Conservation (phyloP, 2,113 vertebrate genomes). For the Leptobrachium ailaonicum region DNA sequence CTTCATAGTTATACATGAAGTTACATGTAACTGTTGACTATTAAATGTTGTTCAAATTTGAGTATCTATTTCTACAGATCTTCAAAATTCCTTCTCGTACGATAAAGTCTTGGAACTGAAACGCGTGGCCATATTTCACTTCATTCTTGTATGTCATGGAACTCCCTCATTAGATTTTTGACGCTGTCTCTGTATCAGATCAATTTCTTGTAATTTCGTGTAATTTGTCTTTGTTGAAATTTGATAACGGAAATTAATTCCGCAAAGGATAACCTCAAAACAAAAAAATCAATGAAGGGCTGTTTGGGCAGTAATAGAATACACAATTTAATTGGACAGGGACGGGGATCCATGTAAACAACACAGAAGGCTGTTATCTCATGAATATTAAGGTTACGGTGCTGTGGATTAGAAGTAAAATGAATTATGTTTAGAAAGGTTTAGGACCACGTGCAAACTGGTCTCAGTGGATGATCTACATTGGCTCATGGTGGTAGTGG, state of each 20-base stretch:
- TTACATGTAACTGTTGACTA: too few species aligned
- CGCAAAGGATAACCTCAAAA: too few species aligned
- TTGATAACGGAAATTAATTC: neutral
- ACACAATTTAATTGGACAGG: neutral
- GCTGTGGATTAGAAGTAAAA: neutral
- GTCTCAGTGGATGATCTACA: too few species aligned
- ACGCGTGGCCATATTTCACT: neutral
- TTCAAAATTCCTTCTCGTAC: too few species aligned
- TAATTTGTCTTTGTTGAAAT: neutral
- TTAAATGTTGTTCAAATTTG: too few species aligned
- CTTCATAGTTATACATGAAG: too few species aligned
- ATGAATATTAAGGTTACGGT: neutral
- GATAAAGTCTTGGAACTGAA: too few species aligned
- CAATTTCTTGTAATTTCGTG: neutral
- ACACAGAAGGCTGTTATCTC: neutral
- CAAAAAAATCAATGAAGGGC: conserved; percentile 15
- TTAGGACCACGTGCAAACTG: too few species aligned
- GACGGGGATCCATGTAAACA: neutral
- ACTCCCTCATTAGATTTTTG: neutral
- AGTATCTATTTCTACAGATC: too few species aligned
- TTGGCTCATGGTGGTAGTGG: too few species aligned
- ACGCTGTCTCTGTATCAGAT: neutral
- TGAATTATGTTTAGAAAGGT: too few species aligned
- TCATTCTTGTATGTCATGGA: neutral
- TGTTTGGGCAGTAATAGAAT: neutral